phyloP scores from a whole-genome alignment of 2,113 vertebrate genomes.

The Aptenodytes forsteri region DNA sequence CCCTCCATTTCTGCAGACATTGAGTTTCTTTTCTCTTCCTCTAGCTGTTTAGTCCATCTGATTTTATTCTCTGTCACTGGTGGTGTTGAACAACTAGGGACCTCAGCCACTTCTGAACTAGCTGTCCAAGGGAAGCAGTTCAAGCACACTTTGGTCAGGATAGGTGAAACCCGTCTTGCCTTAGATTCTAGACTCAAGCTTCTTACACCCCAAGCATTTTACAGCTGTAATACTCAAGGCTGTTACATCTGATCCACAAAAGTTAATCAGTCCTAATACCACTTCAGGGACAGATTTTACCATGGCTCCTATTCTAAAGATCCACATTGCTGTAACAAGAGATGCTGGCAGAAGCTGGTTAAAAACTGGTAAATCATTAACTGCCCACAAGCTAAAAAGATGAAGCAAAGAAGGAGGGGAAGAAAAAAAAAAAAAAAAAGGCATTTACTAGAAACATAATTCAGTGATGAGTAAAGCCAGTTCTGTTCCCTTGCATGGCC shows the following conservation, averaged over 20 bases:
- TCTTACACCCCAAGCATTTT: background rate
- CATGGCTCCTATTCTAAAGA: background rate
- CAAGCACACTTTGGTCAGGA: background rate
- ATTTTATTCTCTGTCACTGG: background rate
- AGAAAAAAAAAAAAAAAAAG: background rate
- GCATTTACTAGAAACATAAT: background rate
- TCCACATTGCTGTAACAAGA: fast-evolving
- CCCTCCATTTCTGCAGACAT: background rate
- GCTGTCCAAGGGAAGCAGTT: background rate
- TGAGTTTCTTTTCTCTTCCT: background rate
- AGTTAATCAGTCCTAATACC: background rate
- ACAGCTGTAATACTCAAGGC: background rate
- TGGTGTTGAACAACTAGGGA: background rate
- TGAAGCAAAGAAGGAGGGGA: background rate
- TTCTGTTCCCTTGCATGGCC: background rate
- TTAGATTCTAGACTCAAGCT: background rate
- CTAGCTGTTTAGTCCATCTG: background rate
- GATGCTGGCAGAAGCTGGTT: background rate
- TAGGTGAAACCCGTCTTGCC: background rate
- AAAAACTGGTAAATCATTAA: background rate
- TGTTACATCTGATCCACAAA: background rate
- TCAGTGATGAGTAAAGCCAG: background rate
- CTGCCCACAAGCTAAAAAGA: background rate
- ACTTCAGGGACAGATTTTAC: background rate
- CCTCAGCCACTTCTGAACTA: background rate